These are phyloP conservation scores for Syncerus caffer DNA, from an alignment of 2,797 vertebrate genomes.

Conservation along the genomic window DNA sequence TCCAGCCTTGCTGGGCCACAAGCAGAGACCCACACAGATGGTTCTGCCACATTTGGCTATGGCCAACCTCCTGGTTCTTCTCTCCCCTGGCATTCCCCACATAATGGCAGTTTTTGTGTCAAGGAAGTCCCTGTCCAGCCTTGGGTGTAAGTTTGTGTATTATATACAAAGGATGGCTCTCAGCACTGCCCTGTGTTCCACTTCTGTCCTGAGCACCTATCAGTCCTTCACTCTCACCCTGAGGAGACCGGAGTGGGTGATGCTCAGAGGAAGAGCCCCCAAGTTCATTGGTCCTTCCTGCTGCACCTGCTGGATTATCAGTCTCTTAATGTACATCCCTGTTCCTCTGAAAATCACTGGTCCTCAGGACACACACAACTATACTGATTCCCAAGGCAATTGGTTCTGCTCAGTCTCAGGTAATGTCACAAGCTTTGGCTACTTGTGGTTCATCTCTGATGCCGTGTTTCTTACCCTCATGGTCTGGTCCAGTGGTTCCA, in stretches of 20 bases:
- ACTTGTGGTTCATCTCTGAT: neutral
- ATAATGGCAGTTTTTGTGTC: neutral
- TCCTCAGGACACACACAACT: neutral
- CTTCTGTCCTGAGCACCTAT: neutral
- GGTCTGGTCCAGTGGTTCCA: neutral
- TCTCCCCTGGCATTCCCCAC: neutral
- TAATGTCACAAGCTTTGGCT: neutral
- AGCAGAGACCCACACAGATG: neutral
- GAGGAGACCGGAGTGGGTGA: neutral
- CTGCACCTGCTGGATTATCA: no score
- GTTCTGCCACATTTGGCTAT: neutral
- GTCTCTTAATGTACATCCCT: no score
- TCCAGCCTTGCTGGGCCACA: neutral
- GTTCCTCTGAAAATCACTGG: neutral
- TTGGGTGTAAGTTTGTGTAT: neutral
- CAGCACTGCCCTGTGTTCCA: neutral
- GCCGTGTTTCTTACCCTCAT: neutral
- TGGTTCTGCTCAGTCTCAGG: neutral
- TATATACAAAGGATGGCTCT: rapidly evolving
- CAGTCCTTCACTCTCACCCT: neutral
- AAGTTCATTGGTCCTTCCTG: rapidly evolving
- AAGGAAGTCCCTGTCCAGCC: neutral
- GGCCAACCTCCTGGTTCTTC: neutral
- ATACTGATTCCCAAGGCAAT: neutral
- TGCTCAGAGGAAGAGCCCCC: no score